Evolutionary conservation across 1,140 invertebrate genomes (phyloP).

Genomic region (Teleogryllus occipitalis): DNA sequence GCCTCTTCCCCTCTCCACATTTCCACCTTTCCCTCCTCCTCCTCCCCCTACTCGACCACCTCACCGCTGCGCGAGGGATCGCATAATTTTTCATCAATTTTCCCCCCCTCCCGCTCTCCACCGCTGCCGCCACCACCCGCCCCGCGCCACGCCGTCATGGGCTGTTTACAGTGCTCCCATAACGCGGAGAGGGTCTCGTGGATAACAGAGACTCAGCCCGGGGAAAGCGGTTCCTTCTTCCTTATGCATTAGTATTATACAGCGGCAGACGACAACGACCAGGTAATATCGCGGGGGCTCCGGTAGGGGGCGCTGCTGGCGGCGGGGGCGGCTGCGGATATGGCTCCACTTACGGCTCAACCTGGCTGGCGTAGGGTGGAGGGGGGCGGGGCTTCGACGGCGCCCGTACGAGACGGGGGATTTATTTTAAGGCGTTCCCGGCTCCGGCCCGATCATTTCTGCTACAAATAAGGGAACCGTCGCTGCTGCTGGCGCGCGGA

Average conservation of each 20-base stretch:
- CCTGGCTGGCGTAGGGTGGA: neutral
- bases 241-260: neutral
- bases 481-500: too few relatives aligned
- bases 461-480: neutral
- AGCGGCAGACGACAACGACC: neutral
- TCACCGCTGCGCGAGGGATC: neutral
- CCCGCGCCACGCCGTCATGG: neutral
- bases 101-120: neutral
- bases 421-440: neutral
- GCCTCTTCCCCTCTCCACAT: too few relatives aligned
- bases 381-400: neutral
- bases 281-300: neutral
- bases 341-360: neutral
- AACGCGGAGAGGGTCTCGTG: neutral
- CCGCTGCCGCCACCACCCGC: too few relatives aligned
- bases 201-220: neutral
- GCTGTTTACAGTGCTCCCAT: neutral
- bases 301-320: neutral
- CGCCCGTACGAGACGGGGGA: neutral
- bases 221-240: neutral
- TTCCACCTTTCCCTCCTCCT: too few relatives aligned
- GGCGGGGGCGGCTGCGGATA: neutral
- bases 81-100: constrained; percentile 2
- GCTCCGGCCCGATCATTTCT: neutral
- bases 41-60: too few relatives aligned